Base-by-base conservation (phyloP, 2,797 vertebrate genomes). In the Naso thynnoides region DNA sequence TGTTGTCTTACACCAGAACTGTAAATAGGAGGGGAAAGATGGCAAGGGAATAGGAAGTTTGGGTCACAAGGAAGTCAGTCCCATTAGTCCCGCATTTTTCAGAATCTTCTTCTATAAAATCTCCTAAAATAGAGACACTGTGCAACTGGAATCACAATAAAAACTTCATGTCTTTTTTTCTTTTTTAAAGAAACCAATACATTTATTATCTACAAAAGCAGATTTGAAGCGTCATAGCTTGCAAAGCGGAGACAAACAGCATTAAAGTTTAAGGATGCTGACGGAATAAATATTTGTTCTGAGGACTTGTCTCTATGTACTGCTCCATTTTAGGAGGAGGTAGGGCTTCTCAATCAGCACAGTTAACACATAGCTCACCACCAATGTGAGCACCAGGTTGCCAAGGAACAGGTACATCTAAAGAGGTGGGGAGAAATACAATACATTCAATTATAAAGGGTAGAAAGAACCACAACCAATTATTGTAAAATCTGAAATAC, bases 341-440 rank as follows among this genome's bases (percentile, higher is more conserved):
- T 93, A 94, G 0, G 96, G 96, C 60, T 90, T 96, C 91, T 96
- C 95, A 15, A 96, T 61, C 74, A 94, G 85, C 60, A 95, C 82
- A 0, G 91, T 95, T 41, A 97, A 85, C 29, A 91, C 69, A 31
- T 93, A 91, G 60, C 94, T 93, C 7, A 77, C 44, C 71, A 79
- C 15, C 49, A 95, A 27, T 0, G 95, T 95, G 82, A 96, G 75
- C 50, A 92, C 67, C 47, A 94, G 78, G 78, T 96, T 94, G 64
- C 95, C 95, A 0, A 94, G 71, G 87, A 96, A 97, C 72, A 96
- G 87, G 76, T 95, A 96, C 81, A 96, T 91, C 96, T 97, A 57
- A 23, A 60, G 58, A 70, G 42, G 70, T 70, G 42, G 70, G 9
- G n/a, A 66, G 33, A 80, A n/a, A 69, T 4, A 64, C 24, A 55